A percentile compares a stretch with the other conserved stretches of the same genome.
phyloP scores from a whole-genome alignment of 2,888 invertebrate species.

The Hypena proboscidalis region DNA sequence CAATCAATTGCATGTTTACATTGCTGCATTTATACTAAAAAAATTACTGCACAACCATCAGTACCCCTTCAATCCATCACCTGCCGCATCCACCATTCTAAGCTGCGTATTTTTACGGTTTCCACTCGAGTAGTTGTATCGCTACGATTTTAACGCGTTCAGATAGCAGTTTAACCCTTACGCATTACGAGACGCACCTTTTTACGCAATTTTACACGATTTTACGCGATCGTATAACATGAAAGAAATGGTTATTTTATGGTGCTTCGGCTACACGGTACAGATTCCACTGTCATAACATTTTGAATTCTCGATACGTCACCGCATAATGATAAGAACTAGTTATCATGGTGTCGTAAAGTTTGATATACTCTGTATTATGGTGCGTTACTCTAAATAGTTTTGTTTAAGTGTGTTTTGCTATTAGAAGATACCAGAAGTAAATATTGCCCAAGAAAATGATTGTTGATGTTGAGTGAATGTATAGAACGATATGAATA shows the following conservation, averaged over 20 bases:
- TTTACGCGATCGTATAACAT: constrained; percentile 75
- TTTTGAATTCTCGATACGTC: constrained; percentile 77
- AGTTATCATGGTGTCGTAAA: constrained; percentile 61
- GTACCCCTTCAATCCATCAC: constrained; percentile 1
- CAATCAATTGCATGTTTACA: too few relatives aligned
- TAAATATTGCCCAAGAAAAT: too few relatives aligned
- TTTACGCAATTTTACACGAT: constrained; percentile 73
- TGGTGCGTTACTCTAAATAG: constrained; percentile 21
- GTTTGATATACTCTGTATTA: constrained; percentile 51
- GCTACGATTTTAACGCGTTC: constrained; percentile 78
- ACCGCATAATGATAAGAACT: constrained; percentile 66
- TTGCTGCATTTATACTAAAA: too few relatives aligned
- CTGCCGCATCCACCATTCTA: constrained; percentile 33
- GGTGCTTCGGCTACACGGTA: constrained; percentile 63
- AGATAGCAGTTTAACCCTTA: constrained; percentile 80
- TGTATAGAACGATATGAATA: too few relatives aligned
- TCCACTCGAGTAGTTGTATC: constrained; percentile 80
- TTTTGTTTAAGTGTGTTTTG: constrained; percentile 12
- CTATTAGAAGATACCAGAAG: too few relatives aligned
- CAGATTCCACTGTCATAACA: constrained; percentile 80
- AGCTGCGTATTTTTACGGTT: constrained; percentile 74
- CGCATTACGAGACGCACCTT: constrained; percentile 67
- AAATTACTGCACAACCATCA: constrained; percentile 5
- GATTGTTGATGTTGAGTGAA: too few relatives aligned
- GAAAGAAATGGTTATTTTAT: constrained; percentile 83